A percentile compares a stretch with the other conserved stretches of the same genome.
These are phyloP conservation scores for Mormyrops attenuatus DNA, from an alignment of 2,797 vertebrate genomes.

Conservation along the genomic window DNA sequence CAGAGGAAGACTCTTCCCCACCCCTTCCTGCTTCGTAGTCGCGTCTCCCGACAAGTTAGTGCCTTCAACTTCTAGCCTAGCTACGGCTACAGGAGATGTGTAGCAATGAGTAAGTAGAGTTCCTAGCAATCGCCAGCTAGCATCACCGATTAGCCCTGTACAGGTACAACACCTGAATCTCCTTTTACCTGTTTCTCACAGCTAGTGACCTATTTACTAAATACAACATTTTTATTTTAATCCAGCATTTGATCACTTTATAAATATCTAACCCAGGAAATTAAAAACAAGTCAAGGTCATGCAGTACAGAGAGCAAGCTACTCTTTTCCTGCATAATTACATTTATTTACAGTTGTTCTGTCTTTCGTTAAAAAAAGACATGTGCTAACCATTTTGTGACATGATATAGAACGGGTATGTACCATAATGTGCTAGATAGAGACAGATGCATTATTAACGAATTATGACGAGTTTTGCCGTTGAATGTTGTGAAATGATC, in stretches of 20 bases:
- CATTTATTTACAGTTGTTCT: neutral
- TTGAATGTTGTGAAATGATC: neutral
- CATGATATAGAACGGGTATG: neutral
- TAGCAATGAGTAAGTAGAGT: neutral
- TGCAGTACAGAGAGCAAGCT: neutral
- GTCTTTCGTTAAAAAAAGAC: neutral
- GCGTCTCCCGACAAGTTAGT: neutral
- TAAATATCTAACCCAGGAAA: neutral
- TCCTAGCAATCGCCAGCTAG: neutral
- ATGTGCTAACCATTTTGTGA: neutral
- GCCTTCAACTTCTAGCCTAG: neutral
- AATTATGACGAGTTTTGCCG: neutral
- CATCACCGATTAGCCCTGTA: neutral
- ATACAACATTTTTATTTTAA: neutral
- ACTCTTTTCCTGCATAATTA: neutral
- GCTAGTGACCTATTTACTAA: constrained; percentile 47
- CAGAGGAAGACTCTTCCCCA: neutral
- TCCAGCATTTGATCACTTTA: neutral
- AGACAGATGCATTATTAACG: neutral
- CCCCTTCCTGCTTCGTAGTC: neutral
- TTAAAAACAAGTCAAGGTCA: neutral
- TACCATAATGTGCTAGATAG: neutral
- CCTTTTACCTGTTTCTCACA: constrained; percentile 32
- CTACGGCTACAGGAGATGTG: neutral
- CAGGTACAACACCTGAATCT: neutral